Base-by-base conservation (phyloP, 1,140 invertebrate species). In the Octopus bimaculoides region DNA sequence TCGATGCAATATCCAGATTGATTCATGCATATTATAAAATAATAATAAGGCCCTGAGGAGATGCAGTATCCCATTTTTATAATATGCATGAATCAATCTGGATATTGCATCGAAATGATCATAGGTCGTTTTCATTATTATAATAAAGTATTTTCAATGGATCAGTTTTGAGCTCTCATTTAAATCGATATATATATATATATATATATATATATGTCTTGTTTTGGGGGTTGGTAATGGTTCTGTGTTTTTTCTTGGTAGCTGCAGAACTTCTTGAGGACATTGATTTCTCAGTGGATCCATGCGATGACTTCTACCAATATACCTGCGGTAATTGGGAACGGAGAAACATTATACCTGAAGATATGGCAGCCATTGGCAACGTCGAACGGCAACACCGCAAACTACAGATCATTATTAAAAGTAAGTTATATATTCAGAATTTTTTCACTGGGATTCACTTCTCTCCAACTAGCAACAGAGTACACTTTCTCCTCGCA, bases 271-370 rank as follows among this genome's bases (percentile, higher is more conserved):
- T 97, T 82, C 90, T 97, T 82, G 93, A 93, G 17, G 95, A 95
- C 41, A 97, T 97, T 95, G 95, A 97, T 86, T 91, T 91, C 12
- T 92, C 91, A 0, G 93, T 93, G 0, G 93, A 96, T 87, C 96
- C 96, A 7, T 97, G 96, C 89, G 92, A 93, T 26, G 94, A 97
- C 88, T 97, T 97, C 90, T 97, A 96, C 90, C 94, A 96, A 89
- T 97, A 93, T 86, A 95, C 96, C 1, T 96, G 96, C 81, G 96
- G 96, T 2, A 93, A 94, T 3, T 97, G 96, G 96, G 97, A 97
- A 87, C 94, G 93, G 84, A 92, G 94, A 79, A 95, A 97, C 91
- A 92, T 95, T 5, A 97, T 97, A 84, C 96, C 96, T 0, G 96
- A 97, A 86, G 96, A 97, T 86, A 92, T 93, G 83, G 94, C 95